Conservation (phyloP, 2,888 invertebrate species). For the Antitype chi region DNA sequence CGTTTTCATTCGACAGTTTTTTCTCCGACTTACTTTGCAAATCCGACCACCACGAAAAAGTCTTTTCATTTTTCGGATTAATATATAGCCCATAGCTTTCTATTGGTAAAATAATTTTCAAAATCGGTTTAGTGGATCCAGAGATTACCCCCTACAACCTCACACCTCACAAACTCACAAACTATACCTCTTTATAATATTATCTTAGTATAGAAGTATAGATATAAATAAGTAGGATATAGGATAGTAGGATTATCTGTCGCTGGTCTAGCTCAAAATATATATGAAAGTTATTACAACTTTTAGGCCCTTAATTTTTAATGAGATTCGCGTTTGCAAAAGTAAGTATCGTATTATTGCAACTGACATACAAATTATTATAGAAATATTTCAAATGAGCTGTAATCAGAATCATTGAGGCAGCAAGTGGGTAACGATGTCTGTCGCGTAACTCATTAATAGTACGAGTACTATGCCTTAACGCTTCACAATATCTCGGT, state of each 20-base stretch:
- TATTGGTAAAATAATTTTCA: too few relatives aligned
- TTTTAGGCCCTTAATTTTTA: not conserved
- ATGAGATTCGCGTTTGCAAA: not conserved
- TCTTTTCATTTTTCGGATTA: too few relatives aligned
- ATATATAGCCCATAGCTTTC: too few relatives aligned
- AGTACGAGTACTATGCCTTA: conserved; percentile 34
- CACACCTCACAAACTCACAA: too few relatives aligned
- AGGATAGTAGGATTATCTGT: not conserved
- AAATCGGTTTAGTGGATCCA: too few relatives aligned
- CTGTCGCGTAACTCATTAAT: conserved; percentile 58
- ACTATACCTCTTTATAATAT: too few relatives aligned
- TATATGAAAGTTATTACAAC: conserved; percentile 10
- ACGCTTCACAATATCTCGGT: conserved; percentile 40
- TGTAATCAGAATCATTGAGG: conserved; percentile 58
- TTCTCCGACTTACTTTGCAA: too few relatives aligned
- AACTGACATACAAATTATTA: conserved; percentile 42
- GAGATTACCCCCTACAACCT: too few relatives aligned
- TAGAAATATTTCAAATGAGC: conserved; percentile 53
- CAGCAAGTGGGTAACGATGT: conserved; percentile 57
- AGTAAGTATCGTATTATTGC: conserved; percentile 26
- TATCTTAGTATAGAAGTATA: too few relatives aligned
- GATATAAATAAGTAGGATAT: too few relatives aligned
- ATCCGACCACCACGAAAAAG: too few relatives aligned
- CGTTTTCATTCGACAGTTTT: too few relatives aligned
- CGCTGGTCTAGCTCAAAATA: not conserved